Evolutionary conservation across 2,113 vertebrate species (phyloP).

Genomic region (Noctilio leporinus): DNA sequence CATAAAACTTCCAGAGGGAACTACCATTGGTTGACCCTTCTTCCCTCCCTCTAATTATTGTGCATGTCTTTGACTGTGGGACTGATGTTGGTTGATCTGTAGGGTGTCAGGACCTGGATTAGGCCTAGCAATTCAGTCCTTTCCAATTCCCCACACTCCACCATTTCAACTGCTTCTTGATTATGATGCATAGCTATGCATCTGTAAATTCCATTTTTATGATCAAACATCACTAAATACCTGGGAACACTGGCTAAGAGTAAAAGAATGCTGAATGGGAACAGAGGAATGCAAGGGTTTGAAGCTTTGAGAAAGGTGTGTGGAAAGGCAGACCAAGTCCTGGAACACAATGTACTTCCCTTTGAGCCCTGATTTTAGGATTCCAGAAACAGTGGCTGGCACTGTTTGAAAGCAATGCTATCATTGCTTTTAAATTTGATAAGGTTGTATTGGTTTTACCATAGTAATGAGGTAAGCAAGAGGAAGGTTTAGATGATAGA

Average conservation of each 20-base stretch:
- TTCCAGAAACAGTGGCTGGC: neutral
- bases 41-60: neutral
- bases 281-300: neutral
- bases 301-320: neutral
- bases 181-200: neutral
- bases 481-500: neutral
- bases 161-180: neutral
- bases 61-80: no score
- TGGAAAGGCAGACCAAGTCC: neutral
- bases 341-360: neutral
- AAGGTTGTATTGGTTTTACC: neutral
- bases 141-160: neutral
- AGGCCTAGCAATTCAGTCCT: neutral
- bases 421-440: rapidly evolving
- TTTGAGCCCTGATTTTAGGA: neutral
- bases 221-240: neutral
- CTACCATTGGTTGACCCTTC: neutral
- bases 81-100: neutral
- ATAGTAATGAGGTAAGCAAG: neutral
- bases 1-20: neutral
- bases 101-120: neutral
- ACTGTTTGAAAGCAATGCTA: no score
- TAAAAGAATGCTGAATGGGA: neutral
- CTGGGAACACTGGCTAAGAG: neutral
- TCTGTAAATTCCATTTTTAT: neutral